phyloP scores from a whole-genome alignment of 2,888 invertebrate genomes.

The Microplitis manilae region DNA sequence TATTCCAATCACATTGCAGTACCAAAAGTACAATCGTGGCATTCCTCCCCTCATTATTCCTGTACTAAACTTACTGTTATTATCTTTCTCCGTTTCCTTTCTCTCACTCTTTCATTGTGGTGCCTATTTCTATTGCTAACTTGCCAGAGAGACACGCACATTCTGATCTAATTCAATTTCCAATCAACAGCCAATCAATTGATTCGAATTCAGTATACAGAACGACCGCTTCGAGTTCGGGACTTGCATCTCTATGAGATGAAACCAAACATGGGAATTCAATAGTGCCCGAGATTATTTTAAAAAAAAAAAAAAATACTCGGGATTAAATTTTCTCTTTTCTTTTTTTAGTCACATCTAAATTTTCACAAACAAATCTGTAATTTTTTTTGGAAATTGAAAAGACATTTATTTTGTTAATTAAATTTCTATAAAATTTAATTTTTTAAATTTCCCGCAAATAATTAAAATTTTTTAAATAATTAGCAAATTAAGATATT shows the following conservation, averaged over 20 bases:
- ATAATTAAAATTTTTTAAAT: too few relatives aligned
- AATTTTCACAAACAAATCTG: background rate
- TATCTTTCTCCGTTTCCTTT: conserved; percentile 50
- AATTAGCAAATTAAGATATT: too few relatives aligned
- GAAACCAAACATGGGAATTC: conserved; percentile 25
- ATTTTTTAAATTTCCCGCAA: too few relatives aligned
- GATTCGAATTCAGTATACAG: conserved; percentile 74
- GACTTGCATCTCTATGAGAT: conserved; percentile 67
- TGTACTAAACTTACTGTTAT: conserved; percentile 33
- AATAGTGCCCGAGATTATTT: background rate
- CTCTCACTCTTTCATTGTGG: conserved; percentile 2
- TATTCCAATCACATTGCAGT: conserved; percentile 65
- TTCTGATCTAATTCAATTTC: conserved; percentile 75
- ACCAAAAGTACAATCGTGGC: conserved; percentile 59
- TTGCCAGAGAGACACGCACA: conserved; percentile 69
- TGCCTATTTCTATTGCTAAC: conserved; percentile 24
- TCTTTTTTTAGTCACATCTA: conserved; percentile 20
- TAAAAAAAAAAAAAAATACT: background rate
- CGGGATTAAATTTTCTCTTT: background rate
- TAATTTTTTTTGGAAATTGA: too few relatives aligned
- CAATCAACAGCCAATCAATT: conserved; percentile 76
- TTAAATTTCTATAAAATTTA: too few relatives aligned
- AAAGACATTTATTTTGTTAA: too few relatives aligned
- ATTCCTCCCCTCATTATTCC: conserved; percentile 45
- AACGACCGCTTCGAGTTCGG: conserved; percentile 58